Conservation (phyloP, 2,888 invertebrate species). For the Agrilus cyanescens region DNA sequence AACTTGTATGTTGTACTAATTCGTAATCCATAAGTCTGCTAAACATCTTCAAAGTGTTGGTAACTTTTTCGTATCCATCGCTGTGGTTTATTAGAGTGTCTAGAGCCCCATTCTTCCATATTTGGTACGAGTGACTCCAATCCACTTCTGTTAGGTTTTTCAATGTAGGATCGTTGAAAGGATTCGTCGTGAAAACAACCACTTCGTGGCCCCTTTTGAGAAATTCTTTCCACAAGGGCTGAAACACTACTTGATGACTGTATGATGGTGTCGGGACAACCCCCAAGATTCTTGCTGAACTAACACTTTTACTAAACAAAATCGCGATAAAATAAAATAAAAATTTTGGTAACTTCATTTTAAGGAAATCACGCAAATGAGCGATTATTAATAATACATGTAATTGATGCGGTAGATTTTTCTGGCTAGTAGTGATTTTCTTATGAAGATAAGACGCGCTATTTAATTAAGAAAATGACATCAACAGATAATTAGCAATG, state of each 20-base stretch:
- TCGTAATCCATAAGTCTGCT: conserved; percentile 9
- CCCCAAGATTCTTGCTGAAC: conserved; percentile 31
- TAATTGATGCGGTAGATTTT: too few species aligned
- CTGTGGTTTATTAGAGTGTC: background rate
- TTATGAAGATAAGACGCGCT: too few species aligned
- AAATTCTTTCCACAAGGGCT: conserved; percentile 34
- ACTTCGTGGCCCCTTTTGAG: conserved; percentile 37
- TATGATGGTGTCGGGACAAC: conserved; percentile 34
- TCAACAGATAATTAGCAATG: too few species aligned
- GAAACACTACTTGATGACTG: conserved; percentile 39
- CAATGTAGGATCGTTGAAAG: conserved; percentile 30
- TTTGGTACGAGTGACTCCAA: conserved; percentile 26
- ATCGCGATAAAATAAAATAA: too few species aligned
- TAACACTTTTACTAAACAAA: too few species aligned
- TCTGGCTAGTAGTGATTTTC: too few species aligned
- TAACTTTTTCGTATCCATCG: too few species aligned
- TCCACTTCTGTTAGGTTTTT: conserved; percentile 35
- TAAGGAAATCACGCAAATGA: too few species aligned
- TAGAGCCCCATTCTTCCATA: conserved; percentile 1
- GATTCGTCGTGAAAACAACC: conserved; percentile 34
- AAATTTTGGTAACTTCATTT: too few species aligned
- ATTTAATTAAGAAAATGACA: too few species aligned
- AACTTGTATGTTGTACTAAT: conserved; percentile 20
- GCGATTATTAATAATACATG: too few species aligned
- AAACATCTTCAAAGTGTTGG: conserved; percentile 19